phyloP scores from a whole-genome alignment of 2,888 invertebrate species.

The Drosophila crucigera region DNA sequence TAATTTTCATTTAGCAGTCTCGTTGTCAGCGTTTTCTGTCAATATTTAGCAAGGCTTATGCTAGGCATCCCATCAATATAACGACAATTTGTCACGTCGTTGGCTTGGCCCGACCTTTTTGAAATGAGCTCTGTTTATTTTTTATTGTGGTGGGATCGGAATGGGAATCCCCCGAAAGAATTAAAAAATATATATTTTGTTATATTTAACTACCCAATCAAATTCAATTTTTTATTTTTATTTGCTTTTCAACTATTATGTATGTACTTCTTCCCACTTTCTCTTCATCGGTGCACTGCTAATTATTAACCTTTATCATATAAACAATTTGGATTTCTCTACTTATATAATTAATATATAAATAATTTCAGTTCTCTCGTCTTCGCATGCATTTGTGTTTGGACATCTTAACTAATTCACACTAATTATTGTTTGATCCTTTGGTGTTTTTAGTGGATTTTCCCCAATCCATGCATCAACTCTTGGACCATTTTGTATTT shows the following conservation, averaged over 20 bases:
- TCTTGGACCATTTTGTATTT: background rate
- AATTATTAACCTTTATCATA: background rate
- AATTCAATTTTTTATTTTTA: background rate
- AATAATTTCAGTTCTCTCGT: no score
- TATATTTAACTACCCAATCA: background rate
- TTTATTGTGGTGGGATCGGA: background rate
- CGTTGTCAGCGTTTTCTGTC: slow-evolving; percentile 44
- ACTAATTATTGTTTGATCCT: no score
- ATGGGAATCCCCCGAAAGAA: background rate
- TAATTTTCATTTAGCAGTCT: background rate
- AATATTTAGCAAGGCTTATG: slow-evolving; percentile 31
- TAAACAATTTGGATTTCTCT: background rate
- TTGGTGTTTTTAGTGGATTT: background rate
- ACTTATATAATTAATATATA: no score
- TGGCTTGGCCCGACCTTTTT: slow-evolving; percentile 36
- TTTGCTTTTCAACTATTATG: background rate
- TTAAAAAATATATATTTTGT: background rate
- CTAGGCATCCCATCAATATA: slow-evolving; percentile 17
- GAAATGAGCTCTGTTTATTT: background rate
- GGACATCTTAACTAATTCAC: no score
- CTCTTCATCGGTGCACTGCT: background rate
- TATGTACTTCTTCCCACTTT: background rate
- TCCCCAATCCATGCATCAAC: fast-evolving
- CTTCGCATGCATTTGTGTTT: no score
- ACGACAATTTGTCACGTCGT: slow-evolving; percentile 35